Percentiles rank a stretch among this genome's conserved stretches.
Evolutionary conservation across 1,140 invertebrate species (phyloP).

Genomic region (Aphaenogaster rudis): DNA sequence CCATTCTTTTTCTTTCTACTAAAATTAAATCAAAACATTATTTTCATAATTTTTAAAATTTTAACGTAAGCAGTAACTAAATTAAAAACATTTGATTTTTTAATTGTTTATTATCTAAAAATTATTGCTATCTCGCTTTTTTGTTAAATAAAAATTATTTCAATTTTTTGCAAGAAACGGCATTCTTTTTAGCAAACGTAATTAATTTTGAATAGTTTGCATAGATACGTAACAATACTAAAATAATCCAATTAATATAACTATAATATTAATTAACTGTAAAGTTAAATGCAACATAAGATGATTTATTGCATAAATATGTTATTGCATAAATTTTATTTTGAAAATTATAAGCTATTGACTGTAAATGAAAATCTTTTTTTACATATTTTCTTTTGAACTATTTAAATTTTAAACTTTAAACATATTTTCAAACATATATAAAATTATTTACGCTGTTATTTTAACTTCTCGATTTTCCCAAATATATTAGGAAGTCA

Average conservation of each 20-base stretch:
- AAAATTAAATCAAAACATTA: slow-evolving; percentile 5
- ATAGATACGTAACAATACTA: background rate
- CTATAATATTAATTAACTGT: background rate
- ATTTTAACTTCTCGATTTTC: background rate
- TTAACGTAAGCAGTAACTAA: background rate
- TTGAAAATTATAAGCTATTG: background rate
- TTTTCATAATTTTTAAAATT: background rate
- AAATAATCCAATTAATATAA: background rate
- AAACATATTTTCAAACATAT: background rate
- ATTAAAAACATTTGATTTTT: background rate
- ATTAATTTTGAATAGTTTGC: background rate
- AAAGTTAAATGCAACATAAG: background rate
- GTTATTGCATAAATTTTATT: background rate
- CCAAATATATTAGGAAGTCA: slow-evolving; percentile 12
- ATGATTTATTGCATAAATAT: background rate
- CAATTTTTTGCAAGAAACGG: background rate
- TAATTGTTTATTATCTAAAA: background rate
- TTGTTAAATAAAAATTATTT: background rate
- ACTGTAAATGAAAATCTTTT: background rate
- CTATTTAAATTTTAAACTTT: background rate
- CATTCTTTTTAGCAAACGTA: background rate
- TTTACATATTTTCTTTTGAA: background rate
- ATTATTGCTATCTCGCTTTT: background rate
- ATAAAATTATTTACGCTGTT: background rate
- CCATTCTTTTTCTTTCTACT: background rate